Conservation (phyloP, 2,113 vertebrate genomes). For the Podilymbus podiceps region DNA sequence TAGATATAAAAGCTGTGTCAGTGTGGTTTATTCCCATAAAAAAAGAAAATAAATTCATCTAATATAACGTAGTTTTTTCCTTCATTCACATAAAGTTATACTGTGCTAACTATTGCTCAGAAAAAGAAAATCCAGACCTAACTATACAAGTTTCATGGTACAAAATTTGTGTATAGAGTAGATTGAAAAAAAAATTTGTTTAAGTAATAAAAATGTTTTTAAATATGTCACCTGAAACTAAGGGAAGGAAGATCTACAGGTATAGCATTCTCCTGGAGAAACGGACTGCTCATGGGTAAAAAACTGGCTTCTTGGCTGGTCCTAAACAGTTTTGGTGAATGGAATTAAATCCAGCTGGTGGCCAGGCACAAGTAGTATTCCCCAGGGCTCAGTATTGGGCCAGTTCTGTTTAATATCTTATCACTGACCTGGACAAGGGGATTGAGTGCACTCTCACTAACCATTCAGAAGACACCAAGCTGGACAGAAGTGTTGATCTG, state of each 20-base stretch:
- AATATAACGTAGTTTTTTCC: background rate
- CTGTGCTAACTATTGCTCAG: background rate
- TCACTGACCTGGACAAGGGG: background rate
- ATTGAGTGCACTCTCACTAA: background rate
- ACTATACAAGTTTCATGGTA: background rate
- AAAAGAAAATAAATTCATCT: background rate
- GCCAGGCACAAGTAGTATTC: background rate
- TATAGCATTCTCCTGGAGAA: background rate
- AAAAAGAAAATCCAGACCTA: background rate
- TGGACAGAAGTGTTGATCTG: accelerated
- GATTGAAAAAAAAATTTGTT: background rate
- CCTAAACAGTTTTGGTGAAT: background rate
- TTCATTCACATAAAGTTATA: background rate
- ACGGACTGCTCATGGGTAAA: background rate
- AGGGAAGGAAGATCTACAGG: background rate
- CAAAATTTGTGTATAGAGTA: background rate
- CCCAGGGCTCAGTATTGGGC: background rate
- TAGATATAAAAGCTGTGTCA: background rate
- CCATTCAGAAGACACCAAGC: accelerated
- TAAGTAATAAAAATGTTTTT: background rate
- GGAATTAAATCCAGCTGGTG: background rate
- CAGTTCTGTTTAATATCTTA: background rate
- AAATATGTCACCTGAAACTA: background rate
- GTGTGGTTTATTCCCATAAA: background rate
- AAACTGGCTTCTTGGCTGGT: accelerated